A percentile compares a stretch with the other conserved stretches of the same genome.
phyloP scores from a whole-genome alignment of 2,888 invertebrate species.

The Clistopyga incitator region DNA sequence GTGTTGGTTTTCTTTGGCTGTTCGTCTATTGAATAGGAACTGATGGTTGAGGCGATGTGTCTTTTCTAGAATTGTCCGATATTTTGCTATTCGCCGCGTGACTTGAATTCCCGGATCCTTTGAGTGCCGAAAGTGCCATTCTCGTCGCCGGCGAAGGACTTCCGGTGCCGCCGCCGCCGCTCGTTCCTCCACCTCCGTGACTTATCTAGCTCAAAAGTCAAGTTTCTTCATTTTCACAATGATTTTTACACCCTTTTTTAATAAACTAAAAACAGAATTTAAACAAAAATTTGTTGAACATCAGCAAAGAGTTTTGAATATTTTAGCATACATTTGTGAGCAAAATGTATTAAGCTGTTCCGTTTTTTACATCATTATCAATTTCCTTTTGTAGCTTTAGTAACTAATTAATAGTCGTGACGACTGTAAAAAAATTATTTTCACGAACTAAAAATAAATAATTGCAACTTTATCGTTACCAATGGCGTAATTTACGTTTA shows the following conservation, averaged over 20 bases:
- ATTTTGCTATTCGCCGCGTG: constrained; percentile 68
- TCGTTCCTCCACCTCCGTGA: constrained; percentile 69
- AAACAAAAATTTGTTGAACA: neutral
- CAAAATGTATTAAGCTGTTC: too few species aligned
- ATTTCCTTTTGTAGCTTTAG: too few species aligned
- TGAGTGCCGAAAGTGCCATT: constrained; percentile 71
- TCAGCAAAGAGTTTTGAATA: too few species aligned
- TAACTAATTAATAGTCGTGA: too few species aligned
- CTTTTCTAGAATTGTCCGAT: constrained; percentile 70
- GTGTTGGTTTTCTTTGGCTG: constrained; percentile 38
- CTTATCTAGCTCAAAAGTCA: constrained; percentile 66
- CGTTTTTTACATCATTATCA: too few species aligned
- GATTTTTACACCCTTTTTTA: neutral
- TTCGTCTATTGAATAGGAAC: constrained; percentile 69
- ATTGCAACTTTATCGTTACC: too few species aligned
- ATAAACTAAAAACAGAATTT: too few species aligned
- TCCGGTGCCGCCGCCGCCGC: constrained; percentile 66
- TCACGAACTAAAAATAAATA: too few species aligned
- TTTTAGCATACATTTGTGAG: too few species aligned
- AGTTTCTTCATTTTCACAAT: neutral
- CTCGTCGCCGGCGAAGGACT: constrained; percentile 70
- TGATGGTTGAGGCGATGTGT: constrained; percentile 68
- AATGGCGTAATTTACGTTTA: too few species aligned
- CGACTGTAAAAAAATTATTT: too few species aligned
- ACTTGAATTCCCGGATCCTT: constrained; percentile 71